Conservation (phyloP, 2,888 invertebrate species). For the Punctoribates punctum region DNA sequence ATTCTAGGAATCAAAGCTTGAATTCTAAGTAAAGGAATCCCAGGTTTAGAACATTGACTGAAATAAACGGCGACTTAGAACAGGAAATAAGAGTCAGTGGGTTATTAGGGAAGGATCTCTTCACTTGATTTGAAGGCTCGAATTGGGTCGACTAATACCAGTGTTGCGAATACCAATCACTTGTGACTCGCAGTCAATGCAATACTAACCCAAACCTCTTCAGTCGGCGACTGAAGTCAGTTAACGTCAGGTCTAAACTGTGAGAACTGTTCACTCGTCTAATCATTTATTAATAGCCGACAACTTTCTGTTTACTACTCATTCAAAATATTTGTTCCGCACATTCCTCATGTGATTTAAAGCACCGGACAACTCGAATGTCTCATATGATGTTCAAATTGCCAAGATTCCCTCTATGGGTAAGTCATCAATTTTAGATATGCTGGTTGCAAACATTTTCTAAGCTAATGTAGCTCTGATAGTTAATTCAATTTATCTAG, state of each 20-base stretch:
- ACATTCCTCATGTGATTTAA: background rate
- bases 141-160: constrained; percentile 28
- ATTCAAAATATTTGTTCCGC: background rate
- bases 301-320: background rate
- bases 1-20: background rate
- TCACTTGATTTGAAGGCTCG: constrained; percentile 9
- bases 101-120: constrained; percentile 33
- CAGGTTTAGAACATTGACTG: background rate
- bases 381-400: background rate
- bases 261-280: too few relatives aligned
- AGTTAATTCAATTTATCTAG: too few relatives aligned
- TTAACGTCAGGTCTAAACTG: too few relatives aligned
- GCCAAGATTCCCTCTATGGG: background rate
- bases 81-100: constrained; percentile 35
- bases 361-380: background rate
- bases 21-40: background rate
- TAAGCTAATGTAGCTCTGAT: too few relatives aligned
- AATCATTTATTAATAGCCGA: background rate
- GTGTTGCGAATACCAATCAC: constrained; percentile 12
- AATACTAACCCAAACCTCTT: background rate
- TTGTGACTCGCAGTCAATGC: constrained; percentile 4
- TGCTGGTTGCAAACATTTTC: too few relatives aligned
- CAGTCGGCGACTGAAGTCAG: background rate
- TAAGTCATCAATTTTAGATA: background rate
- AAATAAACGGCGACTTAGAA: background rate